These are phyloP conservation scores for Nothocercus julius DNA, from an alignment of 2,113 vertebrate species.

Conservation along the genomic window DNA sequence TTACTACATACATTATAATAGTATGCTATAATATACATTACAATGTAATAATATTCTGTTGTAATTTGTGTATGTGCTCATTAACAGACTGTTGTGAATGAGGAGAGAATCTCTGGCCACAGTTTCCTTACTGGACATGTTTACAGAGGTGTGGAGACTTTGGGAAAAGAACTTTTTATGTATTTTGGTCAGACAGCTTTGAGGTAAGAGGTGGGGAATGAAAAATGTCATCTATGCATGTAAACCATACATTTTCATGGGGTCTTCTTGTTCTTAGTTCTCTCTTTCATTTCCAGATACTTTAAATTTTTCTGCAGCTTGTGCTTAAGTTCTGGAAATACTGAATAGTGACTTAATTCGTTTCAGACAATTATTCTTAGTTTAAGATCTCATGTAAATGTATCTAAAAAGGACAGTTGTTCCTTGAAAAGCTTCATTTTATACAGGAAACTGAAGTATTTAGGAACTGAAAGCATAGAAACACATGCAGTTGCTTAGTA, in stretches of 20 bases:
- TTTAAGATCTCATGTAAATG: not conserved
- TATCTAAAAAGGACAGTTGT: not conserved
- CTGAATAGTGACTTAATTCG: not conserved
- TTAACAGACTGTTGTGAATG: constrained; percentile 46
- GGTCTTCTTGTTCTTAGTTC: not conserved
- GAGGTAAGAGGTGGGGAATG: constrained; percentile 77
- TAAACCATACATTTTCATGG: not conserved
- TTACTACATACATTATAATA: too few species aligned
- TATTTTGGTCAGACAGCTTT: constrained; percentile 88
- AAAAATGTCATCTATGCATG: not conserved
- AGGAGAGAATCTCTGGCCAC: constrained; percentile 8
- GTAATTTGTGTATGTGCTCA: not conserved
- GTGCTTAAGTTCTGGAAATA: not conserved
- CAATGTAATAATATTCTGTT: not conserved
- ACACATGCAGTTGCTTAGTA: not conserved
- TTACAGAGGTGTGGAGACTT: constrained; percentile 85
- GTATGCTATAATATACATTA: too few species aligned
- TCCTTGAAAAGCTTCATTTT: not conserved
- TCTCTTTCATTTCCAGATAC: not conserved
- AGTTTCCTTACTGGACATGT: constrained; percentile 66
- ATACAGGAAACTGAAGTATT: not conserved
- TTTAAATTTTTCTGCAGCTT: not conserved
- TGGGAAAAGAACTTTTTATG: constrained; percentile 95
- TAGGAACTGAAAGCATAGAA: not conserved
- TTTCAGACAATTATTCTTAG: not conserved